Base-by-base conservation (phyloP, 2,797 vertebrate species). In the Eulemur coronatus region DNA sequence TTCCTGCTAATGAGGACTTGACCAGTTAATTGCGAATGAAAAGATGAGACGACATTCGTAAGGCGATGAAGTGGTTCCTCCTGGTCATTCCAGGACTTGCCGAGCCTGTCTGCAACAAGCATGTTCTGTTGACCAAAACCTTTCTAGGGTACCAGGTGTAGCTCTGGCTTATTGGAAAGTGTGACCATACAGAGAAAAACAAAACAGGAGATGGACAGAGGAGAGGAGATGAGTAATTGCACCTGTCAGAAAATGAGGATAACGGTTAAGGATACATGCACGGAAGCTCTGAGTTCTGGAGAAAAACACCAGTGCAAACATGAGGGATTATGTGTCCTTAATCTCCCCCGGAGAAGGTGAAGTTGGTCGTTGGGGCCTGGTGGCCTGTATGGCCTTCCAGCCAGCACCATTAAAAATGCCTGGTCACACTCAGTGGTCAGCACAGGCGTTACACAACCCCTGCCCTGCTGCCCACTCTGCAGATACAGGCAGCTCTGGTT, bases 391-490 rank as follows among this genome's bases (percentile, higher is more conserved):
- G 72, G 41, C 79, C 79, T 96, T 94, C 79, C 82, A 94, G 78
- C 59, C 55, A 95, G 85, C 41, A 92, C 81, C 82, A 82, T 92
- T 91, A 93, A 96, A 97, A 96, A 61, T 85, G 89, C 52, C 87
- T 69, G 52, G 94, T 96, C 59, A 84, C 20, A 63, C 91, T 96
- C 88, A 97, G 97, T 85, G 97, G 78, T 93, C 96, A 97, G 96
- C 78, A 70, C 52, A 97, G 96, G 82, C 65, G 84, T 98, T 98
- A 93, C 80, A 97, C 94, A 98, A 95, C 84, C 93, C 81, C 80
- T 97, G 97, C 97, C 96, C 97, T 91, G 97, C 95, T 93, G 61
- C 81, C 88, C 79, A 65, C 96, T 95, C 95, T 63, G 50, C 78
- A 93, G 94, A 87, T 93, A 94, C 72, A 70, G 95, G 70, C 90